A percentile compares a stretch with the other conserved stretches of the same genome.
These are phyloP conservation scores for Taenioides sp. DNA, from an alignment of 2,797 vertebrate species.

Conservation along the genomic window DNA sequence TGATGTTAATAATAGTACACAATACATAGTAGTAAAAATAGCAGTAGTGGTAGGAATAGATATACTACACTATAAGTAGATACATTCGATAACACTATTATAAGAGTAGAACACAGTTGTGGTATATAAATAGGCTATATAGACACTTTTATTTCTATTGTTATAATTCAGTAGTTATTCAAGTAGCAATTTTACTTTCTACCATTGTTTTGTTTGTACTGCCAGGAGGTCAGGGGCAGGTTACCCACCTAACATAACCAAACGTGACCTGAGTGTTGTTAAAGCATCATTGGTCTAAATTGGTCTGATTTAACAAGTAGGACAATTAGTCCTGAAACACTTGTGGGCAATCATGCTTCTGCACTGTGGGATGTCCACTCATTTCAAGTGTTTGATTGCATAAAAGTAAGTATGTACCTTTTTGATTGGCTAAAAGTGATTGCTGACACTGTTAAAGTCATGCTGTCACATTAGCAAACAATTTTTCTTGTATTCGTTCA, in stretches of 20 bases:
- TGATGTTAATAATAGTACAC: too few species aligned
- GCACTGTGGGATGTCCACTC: neutral
- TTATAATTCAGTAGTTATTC: neutral
- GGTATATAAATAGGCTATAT: neutral
- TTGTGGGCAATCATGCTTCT: constrained; percentile 4
- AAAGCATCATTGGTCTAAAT: constrained; percentile 5
- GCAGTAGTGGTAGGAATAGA: too few species aligned
- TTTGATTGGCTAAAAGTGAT: neutral
- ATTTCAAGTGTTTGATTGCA: neutral
- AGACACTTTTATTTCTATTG: neutral
- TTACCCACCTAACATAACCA: constrained; percentile 22
- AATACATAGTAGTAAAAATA: too few species aligned
- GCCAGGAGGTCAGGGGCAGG: constrained; percentile 29
- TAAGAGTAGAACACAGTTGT: neutral
- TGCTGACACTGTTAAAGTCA: neutral
- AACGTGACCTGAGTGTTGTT: neutral
- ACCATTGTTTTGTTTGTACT: constrained; percentile 22
- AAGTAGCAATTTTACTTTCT: too few species aligned
- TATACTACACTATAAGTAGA: too few species aligned
- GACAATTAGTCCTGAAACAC: constrained; percentile 16
- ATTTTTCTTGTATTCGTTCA: neutral
- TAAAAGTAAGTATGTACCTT: neutral
- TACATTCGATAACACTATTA: neutral
- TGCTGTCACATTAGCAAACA: neutral
- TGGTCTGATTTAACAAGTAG: constrained; percentile 2